These are phyloP conservation scores for Bubo blakistoni DNA, from an alignment of 2,113 vertebrate species.

Conservation along the genomic window DNA sequence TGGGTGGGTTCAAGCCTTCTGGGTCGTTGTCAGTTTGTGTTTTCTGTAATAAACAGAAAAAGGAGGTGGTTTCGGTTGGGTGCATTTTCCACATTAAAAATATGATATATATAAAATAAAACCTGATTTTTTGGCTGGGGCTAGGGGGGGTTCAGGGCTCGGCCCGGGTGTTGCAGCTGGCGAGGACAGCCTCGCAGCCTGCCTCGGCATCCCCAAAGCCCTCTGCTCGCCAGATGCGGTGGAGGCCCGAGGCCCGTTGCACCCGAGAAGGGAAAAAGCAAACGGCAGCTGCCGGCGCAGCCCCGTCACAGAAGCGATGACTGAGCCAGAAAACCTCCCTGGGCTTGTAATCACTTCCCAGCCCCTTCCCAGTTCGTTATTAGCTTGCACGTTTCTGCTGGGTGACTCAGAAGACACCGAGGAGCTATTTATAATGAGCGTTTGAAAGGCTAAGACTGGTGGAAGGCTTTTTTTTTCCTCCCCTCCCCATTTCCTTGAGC, in stretches of 20 bases:
- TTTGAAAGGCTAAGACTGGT: not conserved
- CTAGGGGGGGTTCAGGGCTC: not conserved
- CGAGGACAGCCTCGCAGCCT: fast-evolving
- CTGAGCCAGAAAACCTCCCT: not conserved
- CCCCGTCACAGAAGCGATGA: not conserved
- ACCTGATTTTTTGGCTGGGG: not conserved
- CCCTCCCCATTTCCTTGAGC: not conserved
- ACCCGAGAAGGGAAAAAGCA: not conserved
- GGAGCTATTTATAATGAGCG: conserved; percentile 20
- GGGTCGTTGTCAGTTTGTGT: not conserved
- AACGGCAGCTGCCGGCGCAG: not conserved
- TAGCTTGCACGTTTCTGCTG: not conserved
- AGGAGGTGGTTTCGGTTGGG: not conserved
- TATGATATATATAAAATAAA: not conserved
- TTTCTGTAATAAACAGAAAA: not conserved
- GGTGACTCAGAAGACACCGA: conserved; percentile 29
- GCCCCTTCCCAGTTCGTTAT: not conserved
- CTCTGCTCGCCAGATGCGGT: not conserved
- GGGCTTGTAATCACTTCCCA: not conserved
- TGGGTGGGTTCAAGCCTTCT: not conserved
- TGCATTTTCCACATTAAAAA: not conserved
- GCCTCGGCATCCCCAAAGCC: not conserved
- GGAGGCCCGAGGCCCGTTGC: not conserved
- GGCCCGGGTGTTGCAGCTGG: fast-evolving
- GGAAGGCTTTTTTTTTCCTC: not conserved